These are phyloP conservation scores for Diachasma alloeum DNA, from an alignment of 1,140 invertebrate species.

Conservation along the genomic window DNA sequence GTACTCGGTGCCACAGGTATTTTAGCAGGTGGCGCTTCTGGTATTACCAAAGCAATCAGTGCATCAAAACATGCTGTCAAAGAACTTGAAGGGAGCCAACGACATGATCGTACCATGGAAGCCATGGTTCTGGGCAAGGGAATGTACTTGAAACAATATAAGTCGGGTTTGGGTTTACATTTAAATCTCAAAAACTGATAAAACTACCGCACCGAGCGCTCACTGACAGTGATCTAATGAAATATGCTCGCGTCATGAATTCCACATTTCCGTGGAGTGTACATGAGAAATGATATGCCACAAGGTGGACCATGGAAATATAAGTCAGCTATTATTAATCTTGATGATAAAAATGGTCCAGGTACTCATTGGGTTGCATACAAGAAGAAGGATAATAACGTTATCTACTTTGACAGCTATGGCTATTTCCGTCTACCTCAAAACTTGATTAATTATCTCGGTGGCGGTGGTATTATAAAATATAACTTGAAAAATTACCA, in stretches of 20 bases:
- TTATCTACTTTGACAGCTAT: constrained; percentile 19
- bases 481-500: too few species aligned
- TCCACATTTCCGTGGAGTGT: not conserved
- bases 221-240: constrained; percentile 38
- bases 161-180: constrained; percentile 42
- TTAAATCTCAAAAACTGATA: too few species aligned
- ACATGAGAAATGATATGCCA: not conserved
- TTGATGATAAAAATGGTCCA: constrained; percentile 35
- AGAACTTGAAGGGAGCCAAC: too few species aligned
- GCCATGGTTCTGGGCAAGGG: constrained; percentile 46
- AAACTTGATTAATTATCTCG: too few species aligned
- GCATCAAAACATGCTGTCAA: too few species aligned
- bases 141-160: constrained; percentile 50
- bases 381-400: constrained; percentile 37
- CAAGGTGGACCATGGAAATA: not conserved
- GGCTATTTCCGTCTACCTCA: too few species aligned
- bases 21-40: constrained; percentile 33
- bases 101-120: constrained; percentile 48
- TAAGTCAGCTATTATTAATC: constrained; percentile 41
- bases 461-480: too few species aligned
- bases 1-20: constrained; percentile 31
- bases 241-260: constrained; percentile 32
- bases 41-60: constrained; percentile 40
- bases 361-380: constrained; percentile 52
- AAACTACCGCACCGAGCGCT: constrained; percentile 36